phyloP scores from a whole-genome alignment of 1,140 invertebrate genomes.

The Macrobrachium nipponense region DNA sequence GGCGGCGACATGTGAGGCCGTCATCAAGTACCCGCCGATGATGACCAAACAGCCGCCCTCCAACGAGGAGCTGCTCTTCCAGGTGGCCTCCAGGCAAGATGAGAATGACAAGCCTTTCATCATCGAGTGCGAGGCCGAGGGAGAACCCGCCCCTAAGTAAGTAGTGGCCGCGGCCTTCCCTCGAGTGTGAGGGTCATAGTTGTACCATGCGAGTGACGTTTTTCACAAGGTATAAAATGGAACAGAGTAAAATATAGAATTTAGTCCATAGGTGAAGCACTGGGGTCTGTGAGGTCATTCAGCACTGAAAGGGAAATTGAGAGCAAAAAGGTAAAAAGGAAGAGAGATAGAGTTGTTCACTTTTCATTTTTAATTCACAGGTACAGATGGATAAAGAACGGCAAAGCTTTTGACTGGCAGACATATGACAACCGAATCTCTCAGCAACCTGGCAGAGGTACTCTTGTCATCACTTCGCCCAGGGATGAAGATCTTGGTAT shows the following conservation, averaged over 20 bases:
- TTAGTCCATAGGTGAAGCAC: too few species aligned
- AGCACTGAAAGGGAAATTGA: too few species aligned
- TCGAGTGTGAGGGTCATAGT: too few species aligned
- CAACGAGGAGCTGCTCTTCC: conserved; percentile 86
- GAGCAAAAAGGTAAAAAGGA: too few species aligned
- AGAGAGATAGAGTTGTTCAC: not conserved
- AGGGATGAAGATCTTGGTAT: conserved; percentile 87
- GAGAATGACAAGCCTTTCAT: conserved; percentile 94
- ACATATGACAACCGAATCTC: conserved; percentile 93
- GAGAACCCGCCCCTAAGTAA: conserved; percentile 89
- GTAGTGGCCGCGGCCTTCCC: conserved; percentile 65
- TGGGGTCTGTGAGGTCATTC: too few species aligned
- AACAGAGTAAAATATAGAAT: too few species aligned
- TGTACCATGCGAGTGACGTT: too few species aligned
- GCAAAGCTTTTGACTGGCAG: conserved; percentile 88
- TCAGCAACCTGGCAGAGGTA: conserved; percentile 90
- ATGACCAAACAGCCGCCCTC: conserved; percentile 92
- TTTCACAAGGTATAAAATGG: too few species aligned
- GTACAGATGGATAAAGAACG: conserved; percentile 97
- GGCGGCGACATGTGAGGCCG: conserved; percentile 18
- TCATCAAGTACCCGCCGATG: conserved; percentile 75
- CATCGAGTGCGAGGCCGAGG: conserved; percentile 94
- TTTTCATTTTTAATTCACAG: conserved; percentile 70
- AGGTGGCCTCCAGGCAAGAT: conserved; percentile 82
- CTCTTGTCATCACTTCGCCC: conserved; percentile 88